phyloP scores from a whole-genome alignment of 2,888 invertebrate genomes.

The Pseudeuparius sepicola region DNA sequence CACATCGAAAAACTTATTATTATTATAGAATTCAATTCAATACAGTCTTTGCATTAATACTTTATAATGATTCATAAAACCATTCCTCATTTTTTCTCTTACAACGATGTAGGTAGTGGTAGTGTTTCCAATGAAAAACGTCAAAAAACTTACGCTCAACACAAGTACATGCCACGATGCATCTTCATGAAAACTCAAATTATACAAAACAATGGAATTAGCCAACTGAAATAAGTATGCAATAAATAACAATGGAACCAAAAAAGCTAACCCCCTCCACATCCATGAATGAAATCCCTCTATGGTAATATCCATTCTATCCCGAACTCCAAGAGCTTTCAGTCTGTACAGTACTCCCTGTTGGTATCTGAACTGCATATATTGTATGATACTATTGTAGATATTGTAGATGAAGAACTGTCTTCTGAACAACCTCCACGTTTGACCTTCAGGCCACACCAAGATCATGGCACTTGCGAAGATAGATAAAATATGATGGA shows the following conservation, averaged over 20 bases:
- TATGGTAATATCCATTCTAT: conserved; percentile 98
- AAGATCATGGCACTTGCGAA: conserved; percentile 85
- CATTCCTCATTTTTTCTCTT: conserved; percentile 64
- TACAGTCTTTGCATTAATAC: too few species aligned
- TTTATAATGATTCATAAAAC: too few species aligned
- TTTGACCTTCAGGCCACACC: conserved; percentile 90
- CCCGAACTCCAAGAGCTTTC: conserved; percentile 86
- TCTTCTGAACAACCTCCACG: conserved; percentile 79
- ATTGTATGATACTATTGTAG: conserved; percentile 66
- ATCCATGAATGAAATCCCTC: conserved; percentile 99
- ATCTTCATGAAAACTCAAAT: conserved; percentile 61
- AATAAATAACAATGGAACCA: conserved; percentile 87
- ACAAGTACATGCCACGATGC: conserved; percentile 92
- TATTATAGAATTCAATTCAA: too few species aligned
- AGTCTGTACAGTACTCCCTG: conserved; percentile 55
- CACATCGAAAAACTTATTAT: too few species aligned
- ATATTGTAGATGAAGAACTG: conserved; percentile 76
- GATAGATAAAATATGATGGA: conserved; percentile 95
- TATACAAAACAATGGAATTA: conserved; percentile 82
- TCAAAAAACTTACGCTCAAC: conserved; percentile 70
- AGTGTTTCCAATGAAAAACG: conserved; percentile 82
- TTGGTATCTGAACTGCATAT: conserved; percentile 56
- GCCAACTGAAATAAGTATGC: conserved; percentile 94
- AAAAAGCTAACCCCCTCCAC: conserved; percentile 95
- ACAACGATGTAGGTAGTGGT: conserved; percentile 81